These are phyloP conservation scores for Lutraria lutraria DNA, from an alignment of 2,888 invertebrate species.

Conservation along the genomic window DNA sequence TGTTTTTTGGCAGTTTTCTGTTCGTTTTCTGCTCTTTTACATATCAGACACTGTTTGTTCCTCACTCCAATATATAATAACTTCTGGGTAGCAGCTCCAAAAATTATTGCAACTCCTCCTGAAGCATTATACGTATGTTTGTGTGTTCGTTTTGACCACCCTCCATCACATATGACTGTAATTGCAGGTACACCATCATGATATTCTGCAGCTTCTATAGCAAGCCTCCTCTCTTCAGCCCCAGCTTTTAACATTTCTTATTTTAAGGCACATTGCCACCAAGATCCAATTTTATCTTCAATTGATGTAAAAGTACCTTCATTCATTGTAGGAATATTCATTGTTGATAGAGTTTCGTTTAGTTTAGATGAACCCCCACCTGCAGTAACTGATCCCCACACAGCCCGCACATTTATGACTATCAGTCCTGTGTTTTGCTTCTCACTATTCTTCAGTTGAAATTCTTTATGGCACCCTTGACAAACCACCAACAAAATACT, in stretches of 20 bases:
- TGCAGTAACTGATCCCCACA: slow-evolving; percentile 41
- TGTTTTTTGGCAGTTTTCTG: slow-evolving; percentile 39
- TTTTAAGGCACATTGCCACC: slow-evolving; percentile 35
- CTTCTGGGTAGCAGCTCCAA: slow-evolving; percentile 43
- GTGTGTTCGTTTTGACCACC: slow-evolving; percentile 53
- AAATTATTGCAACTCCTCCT: no score
- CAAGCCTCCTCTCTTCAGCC: slow-evolving; percentile 45
- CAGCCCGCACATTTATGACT: slow-evolving; percentile 36
- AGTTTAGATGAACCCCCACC: slow-evolving; percentile 38
- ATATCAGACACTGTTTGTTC: slow-evolving; percentile 53
- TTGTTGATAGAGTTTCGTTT: slow-evolving; percentile 38
- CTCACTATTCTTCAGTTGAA: background rate
- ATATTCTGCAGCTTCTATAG: slow-evolving; percentile 37
- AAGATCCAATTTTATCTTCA: slow-evolving; percentile 41
- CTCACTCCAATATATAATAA: slow-evolving; percentile 44
- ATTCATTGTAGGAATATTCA: slow-evolving; percentile 38
- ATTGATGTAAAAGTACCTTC: slow-evolving; percentile 31
- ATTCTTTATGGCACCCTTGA: slow-evolving; percentile 26
- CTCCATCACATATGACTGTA: slow-evolving; percentile 55
- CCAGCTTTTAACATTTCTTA: slow-evolving; percentile 51
- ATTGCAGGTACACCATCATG: slow-evolving; percentile 53
- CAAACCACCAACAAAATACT: slow-evolving; percentile 3
- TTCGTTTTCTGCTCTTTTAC: slow-evolving; percentile 34
- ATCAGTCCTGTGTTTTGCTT: background rate
- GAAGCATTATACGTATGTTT: slow-evolving; percentile 59